Conservation (phyloP, 1,140 invertebrate species). For the Arctopsyche grandis region DNA sequence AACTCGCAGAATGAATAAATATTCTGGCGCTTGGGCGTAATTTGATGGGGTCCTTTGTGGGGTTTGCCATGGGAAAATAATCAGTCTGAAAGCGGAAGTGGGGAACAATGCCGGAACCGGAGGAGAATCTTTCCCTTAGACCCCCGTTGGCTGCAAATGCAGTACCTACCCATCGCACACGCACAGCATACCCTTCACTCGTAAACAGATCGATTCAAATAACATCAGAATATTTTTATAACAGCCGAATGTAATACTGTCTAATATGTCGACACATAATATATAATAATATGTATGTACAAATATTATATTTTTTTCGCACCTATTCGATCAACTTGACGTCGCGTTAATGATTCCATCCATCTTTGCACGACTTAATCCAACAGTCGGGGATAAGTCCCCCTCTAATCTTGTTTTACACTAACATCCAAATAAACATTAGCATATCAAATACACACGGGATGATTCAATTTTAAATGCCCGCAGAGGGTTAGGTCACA, state of each 20-base stretch:
- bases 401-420: conserved; percentile 38
- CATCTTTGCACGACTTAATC: conserved; percentile 26
- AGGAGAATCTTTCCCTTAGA: conserved; percentile 35
- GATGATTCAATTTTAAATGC: conserved; percentile 54
- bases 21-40: conserved; percentile 44
- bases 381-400: background rate
- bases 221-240: background rate
- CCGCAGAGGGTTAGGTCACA: conserved; percentile 34
- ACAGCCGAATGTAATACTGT: no score
- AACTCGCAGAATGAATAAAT: conserved; percentile 37
- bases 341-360: conserved; percentile 1
- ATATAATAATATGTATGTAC: background rate
- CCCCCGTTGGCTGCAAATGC: conserved; percentile 32
- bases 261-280: no score
- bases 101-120: conserved; percentile 48
- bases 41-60: conserved; percentile 51
- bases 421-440: conserved; percentile 51
- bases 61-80: conserved; percentile 52
- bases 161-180: background rate
- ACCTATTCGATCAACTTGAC: background rate
- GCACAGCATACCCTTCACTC: background rate
- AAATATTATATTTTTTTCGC: background rate
- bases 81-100: conserved; percentile 54
- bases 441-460: conserved; percentile 52
- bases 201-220: background rate